phyloP scores from a whole-genome alignment of 92 coral and sea anemone genomes.

The Isaurus tuberculatus region DNA sequence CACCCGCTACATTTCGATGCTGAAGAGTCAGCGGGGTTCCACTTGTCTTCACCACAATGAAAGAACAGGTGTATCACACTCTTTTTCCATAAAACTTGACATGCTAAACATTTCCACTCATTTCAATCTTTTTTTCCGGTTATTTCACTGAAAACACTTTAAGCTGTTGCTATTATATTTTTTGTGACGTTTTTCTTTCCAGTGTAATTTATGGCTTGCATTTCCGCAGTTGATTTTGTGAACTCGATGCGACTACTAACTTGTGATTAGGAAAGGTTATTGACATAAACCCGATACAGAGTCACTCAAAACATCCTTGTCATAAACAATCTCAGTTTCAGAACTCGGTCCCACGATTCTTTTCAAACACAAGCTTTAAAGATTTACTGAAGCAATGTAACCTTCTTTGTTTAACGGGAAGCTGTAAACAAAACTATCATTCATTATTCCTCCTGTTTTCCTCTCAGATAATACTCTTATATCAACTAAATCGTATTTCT shows the following conservation, averaged over 20 bases:
- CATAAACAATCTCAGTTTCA: neutral
- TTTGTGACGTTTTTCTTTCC: neutral
- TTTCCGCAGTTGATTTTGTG: neutral
- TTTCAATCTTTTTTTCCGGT: neutral
- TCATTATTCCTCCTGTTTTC: neutral
- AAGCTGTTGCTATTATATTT: neutral
- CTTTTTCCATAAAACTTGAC: neutral
- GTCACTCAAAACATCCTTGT: neutral
- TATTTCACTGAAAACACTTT: neutral
- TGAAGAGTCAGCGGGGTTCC: conserved; percentile 11
- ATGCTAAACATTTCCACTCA: neutral
- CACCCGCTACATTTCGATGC: conserved; percentile 29
- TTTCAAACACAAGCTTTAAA: neutral
- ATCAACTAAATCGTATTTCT: neutral
- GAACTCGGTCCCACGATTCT: neutral
- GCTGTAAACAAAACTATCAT: neutral
- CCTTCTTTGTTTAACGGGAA: neutral
- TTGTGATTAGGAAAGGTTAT: neutral
- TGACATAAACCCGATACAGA: neutral
- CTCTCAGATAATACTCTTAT: neutral
- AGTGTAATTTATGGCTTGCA: neutral
- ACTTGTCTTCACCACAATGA: neutral
- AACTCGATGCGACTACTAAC: neutral
- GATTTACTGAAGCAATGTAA: neutral
- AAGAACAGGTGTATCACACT: conserved; percentile 17